These are phyloP conservation scores for Apistogramma diplotaenia DNA, from an alignment of 2,113 vertebrate genomes.

Conservation along the genomic window DNA sequence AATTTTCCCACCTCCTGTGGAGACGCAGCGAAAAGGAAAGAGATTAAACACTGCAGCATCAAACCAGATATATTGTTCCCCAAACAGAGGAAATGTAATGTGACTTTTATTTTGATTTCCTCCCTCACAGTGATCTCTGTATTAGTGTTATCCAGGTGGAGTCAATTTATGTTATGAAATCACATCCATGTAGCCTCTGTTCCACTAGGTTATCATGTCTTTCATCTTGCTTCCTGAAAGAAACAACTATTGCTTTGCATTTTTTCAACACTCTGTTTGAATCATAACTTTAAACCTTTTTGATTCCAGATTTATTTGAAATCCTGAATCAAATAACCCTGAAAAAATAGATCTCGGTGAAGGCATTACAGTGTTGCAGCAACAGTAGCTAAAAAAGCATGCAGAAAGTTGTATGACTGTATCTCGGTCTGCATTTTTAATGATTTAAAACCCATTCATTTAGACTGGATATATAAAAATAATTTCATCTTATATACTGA, in stretches of 20 bases:
- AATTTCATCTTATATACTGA: neutral
- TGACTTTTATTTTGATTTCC: neutral
- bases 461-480: neutral
- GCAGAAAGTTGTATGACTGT: neutral
- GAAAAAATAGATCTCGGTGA: neutral
- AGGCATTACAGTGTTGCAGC: too few species aligned
- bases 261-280: neutral
- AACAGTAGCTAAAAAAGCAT: neutral
- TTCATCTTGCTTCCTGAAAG: neutral
- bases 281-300: neutral
- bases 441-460: neutral
- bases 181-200: neutral
- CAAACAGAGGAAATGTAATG: neutral
- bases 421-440: neutral
- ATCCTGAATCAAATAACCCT: neutral
- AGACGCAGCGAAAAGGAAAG: slow-evolving; percentile 28
- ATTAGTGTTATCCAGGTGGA: neutral
- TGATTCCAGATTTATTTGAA: neutral
- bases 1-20: slow-evolving; percentile 80
- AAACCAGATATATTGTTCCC: neutral
- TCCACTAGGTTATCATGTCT: neutral
- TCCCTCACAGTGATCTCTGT: neutral
- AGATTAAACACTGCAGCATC: neutral
- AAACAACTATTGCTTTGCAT: neutral
- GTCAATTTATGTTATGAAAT: neutral